Conservation (phyloP, 2,797 vertebrate genomes). For the Hipposideros larvatus region DNA sequence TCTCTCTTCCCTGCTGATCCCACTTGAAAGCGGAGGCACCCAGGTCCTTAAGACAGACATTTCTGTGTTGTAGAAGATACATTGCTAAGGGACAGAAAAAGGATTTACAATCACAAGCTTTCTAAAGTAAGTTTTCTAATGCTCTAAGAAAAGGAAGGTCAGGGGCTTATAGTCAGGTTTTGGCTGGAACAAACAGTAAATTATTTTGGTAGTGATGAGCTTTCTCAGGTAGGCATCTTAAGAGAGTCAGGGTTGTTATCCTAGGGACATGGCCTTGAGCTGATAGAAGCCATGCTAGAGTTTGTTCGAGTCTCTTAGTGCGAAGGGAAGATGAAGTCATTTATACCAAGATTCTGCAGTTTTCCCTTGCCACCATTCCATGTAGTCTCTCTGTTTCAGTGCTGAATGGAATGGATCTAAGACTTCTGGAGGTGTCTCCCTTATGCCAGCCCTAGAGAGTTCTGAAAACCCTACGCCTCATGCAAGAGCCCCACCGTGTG, state of each 20-base stretch:
- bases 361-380: not conserved
- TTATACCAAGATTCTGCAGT: not conserved
- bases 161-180: not conserved
- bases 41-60: not conserved
- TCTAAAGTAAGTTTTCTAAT: not conserved
- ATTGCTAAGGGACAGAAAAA: not conserved
- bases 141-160: not conserved
- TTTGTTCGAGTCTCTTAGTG: not conserved
- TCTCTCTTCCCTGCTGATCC: not conserved
- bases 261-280: not conserved
- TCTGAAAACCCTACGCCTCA: not conserved
- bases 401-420: not conserved
- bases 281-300: not conserved
- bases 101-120: not conserved
- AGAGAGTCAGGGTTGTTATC: not conserved
- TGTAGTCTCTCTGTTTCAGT: not conserved
- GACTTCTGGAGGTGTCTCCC: not conserved
- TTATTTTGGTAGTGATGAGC: not conserved
- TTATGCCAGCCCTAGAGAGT: not conserved
- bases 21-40: not conserved
- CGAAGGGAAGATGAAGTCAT: not conserved
- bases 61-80: not conserved
- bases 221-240: not conserved
- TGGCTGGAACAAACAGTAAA: not conserved
- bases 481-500: not conserved